phyloP scores from a whole-genome alignment of 1,140 invertebrate genomes.

The Wiebesia pumilae region DNA sequence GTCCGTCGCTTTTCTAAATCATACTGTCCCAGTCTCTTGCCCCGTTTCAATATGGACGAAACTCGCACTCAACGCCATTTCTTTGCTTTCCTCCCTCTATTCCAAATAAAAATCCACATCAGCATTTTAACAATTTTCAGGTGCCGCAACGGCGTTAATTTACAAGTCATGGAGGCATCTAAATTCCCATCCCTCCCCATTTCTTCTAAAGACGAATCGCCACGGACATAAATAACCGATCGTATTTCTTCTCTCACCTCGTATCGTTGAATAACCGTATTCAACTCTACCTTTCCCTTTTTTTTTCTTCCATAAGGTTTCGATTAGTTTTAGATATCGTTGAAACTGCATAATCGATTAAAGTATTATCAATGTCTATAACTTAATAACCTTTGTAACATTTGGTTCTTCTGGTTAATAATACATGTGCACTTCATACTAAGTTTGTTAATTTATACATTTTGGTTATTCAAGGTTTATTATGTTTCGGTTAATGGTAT shows the following conservation, averaged over 20 bases:
- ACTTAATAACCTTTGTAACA: too few species aligned
- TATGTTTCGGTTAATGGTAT: too few species aligned
- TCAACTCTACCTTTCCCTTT: not conserved
- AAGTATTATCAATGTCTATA: too few species aligned
- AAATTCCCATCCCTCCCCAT: slow-evolving; percentile 2
- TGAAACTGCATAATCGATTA: too few species aligned
- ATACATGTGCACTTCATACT: too few species aligned
- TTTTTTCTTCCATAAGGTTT: too few species aligned
- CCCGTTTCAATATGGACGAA: not conserved
- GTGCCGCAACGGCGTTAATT: slow-evolving; percentile 38
- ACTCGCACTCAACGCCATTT: not conserved
- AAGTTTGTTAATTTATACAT: too few species aligned
- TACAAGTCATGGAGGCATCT: slow-evolving; percentile 38
- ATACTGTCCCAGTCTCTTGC: not conserved
- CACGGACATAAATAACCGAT: slow-evolving; percentile 44
- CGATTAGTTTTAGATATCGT: too few species aligned
- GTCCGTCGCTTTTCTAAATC: not conserved
- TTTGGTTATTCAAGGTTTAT: too few species aligned
- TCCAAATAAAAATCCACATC: slow-evolving; percentile 9
- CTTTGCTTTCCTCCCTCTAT: not conserved
- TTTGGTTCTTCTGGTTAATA: too few species aligned
- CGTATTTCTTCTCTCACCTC: not conserved
- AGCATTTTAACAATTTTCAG: slow-evolving; percentile 44
- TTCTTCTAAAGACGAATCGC: slow-evolving; percentile 41
- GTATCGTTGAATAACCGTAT: not conserved